Evolutionary conservation across 92 coral and sea anemone species (phyloP).

Genomic region (Epizoanthus rinbou): DNA sequence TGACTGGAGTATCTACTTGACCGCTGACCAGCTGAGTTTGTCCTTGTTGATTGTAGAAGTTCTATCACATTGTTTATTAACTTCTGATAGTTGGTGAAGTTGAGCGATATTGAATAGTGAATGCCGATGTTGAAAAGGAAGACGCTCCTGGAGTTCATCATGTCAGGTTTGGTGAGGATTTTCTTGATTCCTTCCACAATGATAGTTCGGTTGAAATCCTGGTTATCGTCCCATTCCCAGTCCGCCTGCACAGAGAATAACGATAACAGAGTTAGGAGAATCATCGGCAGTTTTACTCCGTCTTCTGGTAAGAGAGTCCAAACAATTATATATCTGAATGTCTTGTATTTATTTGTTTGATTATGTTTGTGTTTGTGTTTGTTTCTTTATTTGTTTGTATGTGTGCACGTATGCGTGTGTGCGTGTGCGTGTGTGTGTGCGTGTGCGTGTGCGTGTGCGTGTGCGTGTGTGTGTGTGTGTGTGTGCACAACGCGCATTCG

Average conservation of each 20-base stretch:
- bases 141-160: constrained; percentile 42
- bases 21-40: constrained; percentile 13
- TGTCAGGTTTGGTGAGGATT: constrained; percentile 22
- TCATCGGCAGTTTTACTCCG: too few relatives aligned
- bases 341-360: too few relatives aligned
- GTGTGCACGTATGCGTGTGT: too few relatives aligned
- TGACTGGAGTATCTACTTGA: background rate
- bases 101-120: constrained; percentile 59
- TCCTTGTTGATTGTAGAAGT: constrained; percentile 4
- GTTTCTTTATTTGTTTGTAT: too few relatives aligned
- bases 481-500: too few relatives aligned
- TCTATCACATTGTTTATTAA: constrained; percentile 52
- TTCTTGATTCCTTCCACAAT: constrained; percentile 38
- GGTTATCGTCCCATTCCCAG: constrained; percentile 42
- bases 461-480: too few relatives aligned
- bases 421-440: too few relatives aligned
- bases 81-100: constrained; percentile 62
- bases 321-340: too few relatives aligned
- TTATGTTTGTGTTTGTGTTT: too few relatives aligned
- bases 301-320: too few relatives aligned
- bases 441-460: too few relatives aligned
- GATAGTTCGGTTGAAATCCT: constrained; percentile 49
- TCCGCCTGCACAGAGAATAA: constrained; percentile 21
- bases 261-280: too few relatives aligned
- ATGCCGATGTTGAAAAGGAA: constrained; percentile 65